Evolutionary conservation across 2,888 invertebrate genomes (phyloP).

Genomic region (Melangyna quadrimaculata): DNA sequence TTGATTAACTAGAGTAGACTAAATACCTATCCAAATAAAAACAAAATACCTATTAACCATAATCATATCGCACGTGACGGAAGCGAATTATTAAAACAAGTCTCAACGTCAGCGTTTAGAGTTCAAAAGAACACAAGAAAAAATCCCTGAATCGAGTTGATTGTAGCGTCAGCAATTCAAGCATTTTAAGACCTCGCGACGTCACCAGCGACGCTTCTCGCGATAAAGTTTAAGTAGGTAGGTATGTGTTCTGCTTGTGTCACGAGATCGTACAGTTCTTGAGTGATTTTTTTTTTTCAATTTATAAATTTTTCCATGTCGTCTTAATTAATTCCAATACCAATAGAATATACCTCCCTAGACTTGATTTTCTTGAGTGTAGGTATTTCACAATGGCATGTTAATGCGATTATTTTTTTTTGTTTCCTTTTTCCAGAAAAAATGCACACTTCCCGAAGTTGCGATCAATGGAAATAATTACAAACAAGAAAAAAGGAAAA

Average conservation of each 20-base stretch:
- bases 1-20: not conserved
- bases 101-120: constrained; percentile 5
- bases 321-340: not conserved
- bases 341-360: too few species aligned
- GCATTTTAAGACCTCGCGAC: not conserved
- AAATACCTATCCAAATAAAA: not conserved
- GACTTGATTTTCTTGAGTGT: not conserved
- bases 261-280: constrained; percentile 51
- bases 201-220: not conserved
- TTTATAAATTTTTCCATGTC: not conserved
- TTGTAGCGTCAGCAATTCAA: constrained; percentile 23
- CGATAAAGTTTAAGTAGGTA: not conserved
- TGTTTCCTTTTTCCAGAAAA: not conserved
- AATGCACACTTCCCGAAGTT: not conserved
- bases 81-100: not conserved
- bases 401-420: constrained; percentile 17
- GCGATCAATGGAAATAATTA: not conserved
- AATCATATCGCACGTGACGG: not conserved
- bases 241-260: not conserved
- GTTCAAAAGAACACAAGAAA: not conserved
- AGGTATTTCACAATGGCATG: not conserved
- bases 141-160: not conserved
- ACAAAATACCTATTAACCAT: not conserved
- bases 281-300: constrained; percentile 8
- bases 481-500: not conserved